Conservation (phyloP, 2,888 invertebrate genomes). For the Anarsia innoxiella region DNA sequence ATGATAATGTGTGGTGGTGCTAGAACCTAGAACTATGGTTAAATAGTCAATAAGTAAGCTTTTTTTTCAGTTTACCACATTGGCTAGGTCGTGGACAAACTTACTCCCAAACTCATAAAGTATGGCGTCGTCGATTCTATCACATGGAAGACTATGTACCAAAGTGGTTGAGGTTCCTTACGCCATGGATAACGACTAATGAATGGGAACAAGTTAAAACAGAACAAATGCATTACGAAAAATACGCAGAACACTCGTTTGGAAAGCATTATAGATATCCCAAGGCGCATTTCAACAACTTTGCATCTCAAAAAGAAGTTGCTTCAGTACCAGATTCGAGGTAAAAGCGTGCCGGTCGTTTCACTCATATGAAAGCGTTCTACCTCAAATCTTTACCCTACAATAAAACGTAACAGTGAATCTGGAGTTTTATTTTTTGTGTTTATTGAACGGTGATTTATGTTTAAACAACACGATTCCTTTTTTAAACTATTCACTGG, state of each 20-base stretch:
- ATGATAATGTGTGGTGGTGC: too few species aligned
- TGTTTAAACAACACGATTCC: too few species aligned
- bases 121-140: slow-evolving; percentile 9
- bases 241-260: not conserved
- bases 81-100: not conserved
- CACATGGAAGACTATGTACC: slow-evolving; percentile 11
- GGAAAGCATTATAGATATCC: not conserved
- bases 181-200: not conserved
- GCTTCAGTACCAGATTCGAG: too few species aligned
- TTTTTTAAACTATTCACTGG: too few species aligned
- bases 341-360: too few species aligned
- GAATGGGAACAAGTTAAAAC: not conserved
- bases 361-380: too few species aligned
- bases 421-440: too few species aligned
- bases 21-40: too few species aligned
- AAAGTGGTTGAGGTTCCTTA: slow-evolving; percentile 1
- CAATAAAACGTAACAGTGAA: too few species aligned
- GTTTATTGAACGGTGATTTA: too few species aligned
- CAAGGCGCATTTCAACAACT: not conserved
- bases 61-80: not conserved
- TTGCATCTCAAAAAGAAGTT: not conserved
- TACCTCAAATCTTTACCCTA: too few species aligned
- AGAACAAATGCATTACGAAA: not conserved
- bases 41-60: too few species aligned
- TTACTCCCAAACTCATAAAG: slow-evolving; percentile 3